phyloP scores from a whole-genome alignment of 2,888 invertebrate species.

The Hyles lineata region DNA sequence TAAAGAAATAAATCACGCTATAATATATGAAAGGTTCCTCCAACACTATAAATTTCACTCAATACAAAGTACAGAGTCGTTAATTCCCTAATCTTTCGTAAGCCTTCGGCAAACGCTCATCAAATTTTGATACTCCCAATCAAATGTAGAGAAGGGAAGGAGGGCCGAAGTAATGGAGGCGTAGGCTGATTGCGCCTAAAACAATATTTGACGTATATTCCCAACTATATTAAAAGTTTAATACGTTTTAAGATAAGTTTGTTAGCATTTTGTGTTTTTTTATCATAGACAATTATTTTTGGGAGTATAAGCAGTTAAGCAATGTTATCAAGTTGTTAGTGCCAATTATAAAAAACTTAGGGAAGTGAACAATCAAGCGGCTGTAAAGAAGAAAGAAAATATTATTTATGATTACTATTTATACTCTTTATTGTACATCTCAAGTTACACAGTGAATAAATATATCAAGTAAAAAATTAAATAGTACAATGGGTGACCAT shows the following conservation, averaged over 20 bases:
- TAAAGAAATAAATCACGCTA: too few relatives aligned
- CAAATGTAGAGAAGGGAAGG: conserved; percentile 19
- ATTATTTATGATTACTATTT: too few relatives aligned
- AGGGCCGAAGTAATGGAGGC: conserved; percentile 4
- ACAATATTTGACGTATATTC: conserved; percentile 35
- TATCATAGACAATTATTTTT: background rate
- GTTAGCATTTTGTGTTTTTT: background rate
- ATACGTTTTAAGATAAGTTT: background rate
- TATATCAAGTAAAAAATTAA: too few relatives aligned
- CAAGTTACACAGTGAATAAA: too few relatives aligned
- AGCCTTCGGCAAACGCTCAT: conserved; percentile 25
- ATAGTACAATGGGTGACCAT: too few relatives aligned
- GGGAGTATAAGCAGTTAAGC: too few relatives aligned
- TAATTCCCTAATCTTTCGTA: background rate
- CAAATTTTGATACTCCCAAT: conserved; percentile 29
- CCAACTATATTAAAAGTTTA: conserved; percentile 22
- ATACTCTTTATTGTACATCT: too few relatives aligned
- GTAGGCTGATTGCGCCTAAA: conserved; percentile 29
- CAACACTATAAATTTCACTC: background rate
- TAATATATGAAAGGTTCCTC: too few relatives aligned
- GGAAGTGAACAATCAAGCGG: too few relatives aligned
- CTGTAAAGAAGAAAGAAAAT: too few relatives aligned
- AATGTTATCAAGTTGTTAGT: too few relatives aligned
- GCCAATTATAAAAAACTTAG: too few relatives aligned
- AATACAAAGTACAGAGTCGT: background rate